Evolutionary conservation across 2,797 vertebrate genomes (phyloP).

Genomic region (Neoniphon sammara): DNA sequence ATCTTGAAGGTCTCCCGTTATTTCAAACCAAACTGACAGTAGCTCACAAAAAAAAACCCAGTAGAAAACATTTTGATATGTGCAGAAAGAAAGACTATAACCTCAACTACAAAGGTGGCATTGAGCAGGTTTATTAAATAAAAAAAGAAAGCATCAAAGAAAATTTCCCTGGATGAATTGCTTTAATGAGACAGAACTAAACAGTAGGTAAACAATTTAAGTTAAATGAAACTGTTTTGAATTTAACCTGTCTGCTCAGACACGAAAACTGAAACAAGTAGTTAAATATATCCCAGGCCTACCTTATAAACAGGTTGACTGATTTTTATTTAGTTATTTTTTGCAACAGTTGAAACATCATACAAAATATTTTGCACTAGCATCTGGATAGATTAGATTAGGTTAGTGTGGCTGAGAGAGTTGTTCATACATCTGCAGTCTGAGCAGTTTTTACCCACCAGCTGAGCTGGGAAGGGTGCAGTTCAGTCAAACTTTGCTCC

Average conservation of each 20-base stretch:
- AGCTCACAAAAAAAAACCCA: too few species aligned
- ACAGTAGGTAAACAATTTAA: background rate
- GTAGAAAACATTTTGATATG: too few species aligned
- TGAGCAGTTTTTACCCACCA: conserved; percentile 4
- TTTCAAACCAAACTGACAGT: too few species aligned
- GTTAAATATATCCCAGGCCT: conserved; percentile 12
- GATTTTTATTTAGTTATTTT: conserved; percentile 47
- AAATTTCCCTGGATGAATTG: background rate
- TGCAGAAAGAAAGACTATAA: too few species aligned
- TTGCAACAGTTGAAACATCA: conserved; percentile 44
- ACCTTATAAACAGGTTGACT: conserved; percentile 22
- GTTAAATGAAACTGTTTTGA: background rate
- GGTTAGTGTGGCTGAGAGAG: conserved; percentile 10
- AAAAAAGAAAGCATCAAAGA: background rate
- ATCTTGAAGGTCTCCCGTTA: too few species aligned
- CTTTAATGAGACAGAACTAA: background rate
- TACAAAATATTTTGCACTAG: conserved; percentile 36
- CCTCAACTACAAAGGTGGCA: too few species aligned
- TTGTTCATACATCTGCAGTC: conserved; percentile 28
- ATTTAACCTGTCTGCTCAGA: background rate
- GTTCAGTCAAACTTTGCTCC: conserved; percentile 13
- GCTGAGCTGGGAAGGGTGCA: conserved; percentile 15
- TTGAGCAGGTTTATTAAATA: background rate
- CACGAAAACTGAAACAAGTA: too few species aligned
- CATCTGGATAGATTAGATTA: conserved; percentile 1